Evolutionary conservation across 1,140 invertebrate genomes (phyloP).

Genomic region (Drosophila mayri): DNA sequence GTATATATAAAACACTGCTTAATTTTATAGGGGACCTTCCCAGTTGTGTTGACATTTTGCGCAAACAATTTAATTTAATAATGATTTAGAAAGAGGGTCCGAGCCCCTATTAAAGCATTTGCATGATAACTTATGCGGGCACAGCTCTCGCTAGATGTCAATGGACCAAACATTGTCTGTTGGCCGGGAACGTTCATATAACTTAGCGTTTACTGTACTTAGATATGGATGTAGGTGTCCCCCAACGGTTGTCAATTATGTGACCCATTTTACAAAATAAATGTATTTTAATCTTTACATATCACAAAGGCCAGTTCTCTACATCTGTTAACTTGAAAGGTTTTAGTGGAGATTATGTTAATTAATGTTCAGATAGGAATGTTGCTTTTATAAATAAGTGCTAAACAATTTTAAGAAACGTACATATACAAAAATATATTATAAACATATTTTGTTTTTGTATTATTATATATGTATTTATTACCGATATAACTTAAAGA

Average conservation of each 20-base stretch:
- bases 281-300: background rate
- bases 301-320: background rate
- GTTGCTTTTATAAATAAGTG: background rate
- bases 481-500: background rate
- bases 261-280: slow-evolving; percentile 19
- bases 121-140: slow-evolving; percentile 8
- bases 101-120: background rate
- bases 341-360: background rate
- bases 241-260: slow-evolving; percentile 25
- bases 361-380: background rate
- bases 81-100: slow-evolving; percentile 69
- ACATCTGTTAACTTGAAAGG: background rate
- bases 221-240: background rate
- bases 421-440: background rate
- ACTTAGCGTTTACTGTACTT: background rate
- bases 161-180: background rate
- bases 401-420: background rate
- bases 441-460: background rate
- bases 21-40: slow-evolving; percentile 16
- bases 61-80: slow-evolving; percentile 80
- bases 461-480: background rate
- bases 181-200: background rate
- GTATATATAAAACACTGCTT: slow-evolving; percentile 51
- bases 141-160: slow-evolving; percentile 3
- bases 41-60: slow-evolving; percentile 48